Evolutionary conservation across 2,797 vertebrate genomes (phyloP), one percentile per base, ranked within the genome.

Genomic region (Rhincodon typus): DNA sequence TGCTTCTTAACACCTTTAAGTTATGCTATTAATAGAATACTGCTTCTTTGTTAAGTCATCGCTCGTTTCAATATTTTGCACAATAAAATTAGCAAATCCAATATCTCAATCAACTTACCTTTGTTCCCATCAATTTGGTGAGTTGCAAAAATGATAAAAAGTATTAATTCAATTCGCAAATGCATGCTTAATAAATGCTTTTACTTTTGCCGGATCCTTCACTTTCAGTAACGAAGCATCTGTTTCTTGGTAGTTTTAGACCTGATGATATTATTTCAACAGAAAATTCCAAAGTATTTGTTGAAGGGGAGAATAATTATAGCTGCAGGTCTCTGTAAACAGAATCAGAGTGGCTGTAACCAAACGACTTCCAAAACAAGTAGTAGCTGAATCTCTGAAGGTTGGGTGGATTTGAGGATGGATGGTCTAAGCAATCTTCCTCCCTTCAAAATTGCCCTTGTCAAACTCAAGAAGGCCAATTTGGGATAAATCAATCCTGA

Each of bases 71-170:
- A 77, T 57, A 95, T n/a, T 23, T 72, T 77, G 50, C 42, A 77
- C 46, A 77, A 57, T 3, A 57, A 17, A 53, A 95, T 50, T 8
- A 77, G 12, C 8, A 19, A 57, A 50, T 77, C 42, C 27, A 95
- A 95, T 15, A n/a, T 66, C 30, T n/a, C 6, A n/a, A 72, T 62
- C 70, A 96, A 97, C 98, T 98, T 97, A 99, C 98, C 98, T 98
- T 97, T 97, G 96, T 96, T 97, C 97, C 97, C 98, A 95, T 97
- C 97, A 96, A 97, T 97, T 91, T 97, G 98, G 30, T 98, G 96
- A 95, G 97, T 95, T 77, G 72, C 95, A 96, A 98, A 96, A 96
- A 97, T 96, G 88, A 98, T 96, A 96, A 98, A 96, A 96, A 98
- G 96, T 97, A 98, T 97, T 25, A 98, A 97, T 97, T 97, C 98